Percentiles rank a stretch among this genome's conserved stretches.
Evolutionary conservation across 2,113 vertebrate species (phyloP).

Genomic region (Cepphus grylle): DNA sequence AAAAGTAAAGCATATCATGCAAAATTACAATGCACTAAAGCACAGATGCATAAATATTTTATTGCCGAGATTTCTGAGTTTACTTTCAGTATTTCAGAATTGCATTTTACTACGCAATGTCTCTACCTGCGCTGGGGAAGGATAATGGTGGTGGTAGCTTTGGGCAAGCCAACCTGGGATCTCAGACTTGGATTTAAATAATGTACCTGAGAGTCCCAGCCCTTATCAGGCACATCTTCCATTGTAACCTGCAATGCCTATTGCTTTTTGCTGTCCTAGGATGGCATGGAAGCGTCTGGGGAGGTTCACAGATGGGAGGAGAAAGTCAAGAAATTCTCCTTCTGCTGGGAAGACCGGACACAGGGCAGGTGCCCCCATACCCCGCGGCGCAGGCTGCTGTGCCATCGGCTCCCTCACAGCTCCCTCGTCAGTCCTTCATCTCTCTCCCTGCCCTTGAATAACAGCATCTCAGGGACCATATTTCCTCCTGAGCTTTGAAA

Average conservation of each 20-base stretch:
- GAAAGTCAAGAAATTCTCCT: neutral
- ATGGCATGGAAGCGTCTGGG: neutral
- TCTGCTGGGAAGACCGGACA: neutral
- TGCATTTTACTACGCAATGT: neutral
- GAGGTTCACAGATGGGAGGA: neutral
- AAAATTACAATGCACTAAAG: constrained; percentile 37
- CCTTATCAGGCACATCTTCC: neutral
- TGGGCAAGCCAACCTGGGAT: neutral
- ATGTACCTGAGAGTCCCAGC: neutral
- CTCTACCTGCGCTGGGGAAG: neutral
- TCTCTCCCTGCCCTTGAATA: neutral
- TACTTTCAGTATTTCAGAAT: neutral
- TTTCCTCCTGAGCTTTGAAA: neutral
- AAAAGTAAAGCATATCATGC: constrained; percentile 40
- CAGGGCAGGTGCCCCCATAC: accelerated
- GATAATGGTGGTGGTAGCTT: neutral
- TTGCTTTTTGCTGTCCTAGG: neutral
- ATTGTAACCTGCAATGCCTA: neutral
- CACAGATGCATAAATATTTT: constrained; percentile 42
- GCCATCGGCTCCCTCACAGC: neutral
- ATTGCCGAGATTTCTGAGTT: neutral
- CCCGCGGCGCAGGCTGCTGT: accelerated
- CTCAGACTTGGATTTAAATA: neutral
- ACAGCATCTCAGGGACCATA: neutral
- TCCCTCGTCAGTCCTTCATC: neutral